Base-by-base conservation (phyloP, 2,797 vertebrate genomes). In the Intellagama lesueurii region DNA sequence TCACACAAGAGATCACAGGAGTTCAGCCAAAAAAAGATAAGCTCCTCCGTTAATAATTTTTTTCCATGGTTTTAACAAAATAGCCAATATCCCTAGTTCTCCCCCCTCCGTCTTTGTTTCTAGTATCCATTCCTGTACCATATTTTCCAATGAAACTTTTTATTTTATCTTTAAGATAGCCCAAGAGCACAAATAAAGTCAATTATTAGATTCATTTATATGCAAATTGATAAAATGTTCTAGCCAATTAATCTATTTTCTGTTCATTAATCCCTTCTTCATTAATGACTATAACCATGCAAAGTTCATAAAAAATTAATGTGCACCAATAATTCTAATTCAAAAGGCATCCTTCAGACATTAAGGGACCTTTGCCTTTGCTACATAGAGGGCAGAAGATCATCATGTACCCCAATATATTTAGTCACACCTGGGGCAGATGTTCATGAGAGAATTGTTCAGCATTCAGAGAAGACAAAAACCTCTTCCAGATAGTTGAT, bases 201-300 rank as follows among this genome's bases (percentile, higher is more conserved):
- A 86, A 64, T 77, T 77, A 77, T 75, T 76, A n/a, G 1, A 30
- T 78, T 77, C 75, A 77, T 86, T 66, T 86, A 86, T 68, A 86
- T 86, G 56, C 73, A 66, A 86, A 66, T 78, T 86, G n/a, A 78
- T 78, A n/a, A 30, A 24, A 47, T 40, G 40, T 66, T 47, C 56
- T 32, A 22, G 64, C 26, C 40, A 78, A 47, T 77, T 77, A 66
- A 78, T 86, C 75, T 7, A 32, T 86, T 66, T 85, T 47, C 70
- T 44, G 8, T 66, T 66, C 56, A 86, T 77, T 66, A 77, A 47
- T n/a, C 44, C 30, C 8, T 69, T 79, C 64, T n/a, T 79, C 40
- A 49, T 79, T 78, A 68, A 86, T 32, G 16, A 49, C 64, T 68
- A 26, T 26, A 24, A 68, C 30, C 26, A n/a, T 35, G 49, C 8